Evolutionary conservation across 2,113 vertebrate species (phyloP), one percentile per base, ranked within the genome.

Genomic region (Periophthalmodon schlosseri): DNA sequence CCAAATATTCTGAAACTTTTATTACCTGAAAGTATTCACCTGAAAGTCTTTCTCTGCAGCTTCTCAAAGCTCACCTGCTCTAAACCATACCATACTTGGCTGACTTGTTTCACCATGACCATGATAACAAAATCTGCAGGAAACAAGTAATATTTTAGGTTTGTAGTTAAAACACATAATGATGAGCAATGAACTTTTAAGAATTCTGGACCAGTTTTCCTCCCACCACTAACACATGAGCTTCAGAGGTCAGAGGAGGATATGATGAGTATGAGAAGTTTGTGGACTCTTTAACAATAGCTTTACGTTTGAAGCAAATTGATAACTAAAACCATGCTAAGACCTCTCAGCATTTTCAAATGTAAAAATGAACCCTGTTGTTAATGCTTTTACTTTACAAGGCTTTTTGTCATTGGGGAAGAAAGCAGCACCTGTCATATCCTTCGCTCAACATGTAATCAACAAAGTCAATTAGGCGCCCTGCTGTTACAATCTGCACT

Each of bases 371-470:
- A 18, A 20, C 28, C 14, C 16, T 65, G 9, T 4, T 50, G 2
- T 39, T 2, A 15, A 21, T 34, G 16, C 16, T 58, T 33, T 28
- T 24, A 33, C 49, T 61, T 21, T 34, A 67, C 18, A 61, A 70
- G 34, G 13, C 9, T 50, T 64, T 18, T 56, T 49, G 64, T 56
- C 18, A 57, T 50, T 39, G 24, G 56, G 66, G 64, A 68, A 54
- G 46, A 52, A 33, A 66, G 69, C 67, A 34, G 65, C 39, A 60
- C 57, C 39, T 58, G 44, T 75, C 21, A 73, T 20, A 73, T 60
- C 52, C 67, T 24, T 52, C 28, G 21, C 68, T 70, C 36, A 46
- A 58, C 8, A 14, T 50, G 14, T 8, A 60, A 52, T 47, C 50
- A 75, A 47, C 69, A 7, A 28, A 50, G n/a, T 56, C 18, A 63